These are phyloP conservation scores for Conus betulinus DNA, from an alignment of 1,140 invertebrate species.

Conservation along the genomic window DNA sequence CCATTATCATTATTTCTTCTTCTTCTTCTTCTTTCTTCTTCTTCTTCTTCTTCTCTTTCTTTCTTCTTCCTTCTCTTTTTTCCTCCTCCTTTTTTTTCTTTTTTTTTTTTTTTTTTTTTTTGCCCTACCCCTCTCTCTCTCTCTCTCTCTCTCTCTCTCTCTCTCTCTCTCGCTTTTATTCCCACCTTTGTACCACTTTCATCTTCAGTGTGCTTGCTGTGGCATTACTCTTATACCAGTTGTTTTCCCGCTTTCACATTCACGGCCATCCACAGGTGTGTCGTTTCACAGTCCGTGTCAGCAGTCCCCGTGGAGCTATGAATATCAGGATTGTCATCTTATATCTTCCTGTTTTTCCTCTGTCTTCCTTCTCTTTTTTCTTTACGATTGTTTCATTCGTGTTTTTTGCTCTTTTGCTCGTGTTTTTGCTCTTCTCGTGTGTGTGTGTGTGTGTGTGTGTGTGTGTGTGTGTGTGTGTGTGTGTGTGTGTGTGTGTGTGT, in stretches of 20 bases:
- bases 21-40: no score
- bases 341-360: not conserved
- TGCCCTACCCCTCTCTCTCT: not conserved
- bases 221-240: not conserved
- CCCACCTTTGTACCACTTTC: no score
- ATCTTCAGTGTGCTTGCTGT: no score
- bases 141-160: not conserved
- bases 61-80: not conserved
- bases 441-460: slow-evolving; percentile 15
- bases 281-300: not conserved
- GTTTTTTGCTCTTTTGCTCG: not conserved
- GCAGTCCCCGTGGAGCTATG: not conserved
- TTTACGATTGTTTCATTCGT: not conserved
- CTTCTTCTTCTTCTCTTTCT: not conserved
- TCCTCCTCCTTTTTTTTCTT: not conserved
- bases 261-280: not conserved
- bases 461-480: slow-evolving; percentile 27
- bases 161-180: not conserved
- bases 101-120: not conserved
- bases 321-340: not conserved
- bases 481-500: slow-evolving; percentile 17
- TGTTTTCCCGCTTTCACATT: not conserved
- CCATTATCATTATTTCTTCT: no score
- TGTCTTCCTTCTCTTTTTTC: not conserved
- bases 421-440: not conserved